phyloP scores from a whole-genome alignment of 1,140 invertebrate genomes.

The Apis laboriosa region DNA sequence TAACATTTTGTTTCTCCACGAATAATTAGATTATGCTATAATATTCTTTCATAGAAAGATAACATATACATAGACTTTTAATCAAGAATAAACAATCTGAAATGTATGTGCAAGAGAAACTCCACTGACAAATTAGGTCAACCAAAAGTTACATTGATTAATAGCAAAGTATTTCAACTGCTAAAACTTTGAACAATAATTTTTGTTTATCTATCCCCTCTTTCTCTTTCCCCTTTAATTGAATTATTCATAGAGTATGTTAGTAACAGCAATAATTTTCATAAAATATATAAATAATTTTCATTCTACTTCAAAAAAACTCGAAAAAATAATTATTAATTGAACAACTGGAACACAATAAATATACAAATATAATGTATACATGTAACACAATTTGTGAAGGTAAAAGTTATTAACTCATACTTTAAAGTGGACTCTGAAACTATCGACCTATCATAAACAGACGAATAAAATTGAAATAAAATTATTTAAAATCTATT shows the following conservation, averaged over 20 bases:
- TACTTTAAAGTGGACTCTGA: too few relatives aligned
- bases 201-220: background rate
- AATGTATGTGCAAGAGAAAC: background rate
- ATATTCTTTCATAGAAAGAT: background rate
- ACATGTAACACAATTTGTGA: too few relatives aligned
- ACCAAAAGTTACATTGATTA: background rate
- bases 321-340: background rate
- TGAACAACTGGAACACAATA: background rate
- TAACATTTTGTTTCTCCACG: background rate
- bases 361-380: background rate
- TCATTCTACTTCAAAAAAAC: background rate
- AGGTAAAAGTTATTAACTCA: too few relatives aligned
- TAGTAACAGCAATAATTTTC: background rate
- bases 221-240: background rate
- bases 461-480: too few relatives aligned
- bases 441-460: too few relatives aligned
- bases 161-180: background rate
- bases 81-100: background rate
- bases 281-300: background rate
- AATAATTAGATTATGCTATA: background rate
- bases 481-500: too few relatives aligned
- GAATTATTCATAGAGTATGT: background rate
- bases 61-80: background rate
- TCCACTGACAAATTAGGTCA: background rate
- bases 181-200: background rate